phyloP scores from a whole-genome alignment of 2,888 invertebrate species.

The Tortrix viridana region DNA sequence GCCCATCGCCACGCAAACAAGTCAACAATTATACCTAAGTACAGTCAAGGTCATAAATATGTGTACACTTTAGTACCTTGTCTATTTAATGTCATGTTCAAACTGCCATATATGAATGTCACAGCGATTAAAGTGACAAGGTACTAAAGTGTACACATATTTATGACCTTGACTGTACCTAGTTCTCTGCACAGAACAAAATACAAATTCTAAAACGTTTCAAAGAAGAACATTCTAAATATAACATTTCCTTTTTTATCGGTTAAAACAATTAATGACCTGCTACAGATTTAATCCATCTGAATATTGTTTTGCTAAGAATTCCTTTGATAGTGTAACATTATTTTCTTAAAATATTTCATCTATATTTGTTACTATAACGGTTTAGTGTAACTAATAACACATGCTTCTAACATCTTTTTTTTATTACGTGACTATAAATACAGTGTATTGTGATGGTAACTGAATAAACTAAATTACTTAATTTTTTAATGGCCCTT shows the following conservation, averaged over 20 bases:
- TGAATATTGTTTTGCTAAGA: constrained; percentile 21
- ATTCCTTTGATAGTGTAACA: constrained; percentile 20
- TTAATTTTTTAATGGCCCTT: too few species aligned
- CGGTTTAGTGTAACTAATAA: constrained; percentile 26
- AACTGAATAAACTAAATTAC: too few species aligned
- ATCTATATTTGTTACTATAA: constrained; percentile 7
- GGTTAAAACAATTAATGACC: constrained; percentile 23
- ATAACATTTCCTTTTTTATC: not conserved
- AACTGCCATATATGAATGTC: too few species aligned
- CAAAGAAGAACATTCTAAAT: constrained; percentile 4
- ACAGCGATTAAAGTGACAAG: too few species aligned
- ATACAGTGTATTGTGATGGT: too few species aligned
- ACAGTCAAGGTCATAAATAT: too few species aligned
- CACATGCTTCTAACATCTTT: constrained; percentile 17
- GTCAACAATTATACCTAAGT: too few species aligned
- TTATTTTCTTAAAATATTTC: constrained; percentile 27
- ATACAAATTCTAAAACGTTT: not conserved
- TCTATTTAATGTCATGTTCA: too few species aligned
- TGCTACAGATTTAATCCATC: constrained; percentile 8
- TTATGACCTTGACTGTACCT: too few species aligned
- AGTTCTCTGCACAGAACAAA: not conserved
- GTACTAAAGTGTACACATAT: too few species aligned
- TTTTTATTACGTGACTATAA: not conserved
- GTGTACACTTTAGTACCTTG: too few species aligned
- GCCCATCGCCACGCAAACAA: too few species aligned